phyloP scores from a whole-genome alignment of 2,797 vertebrate species.

The Phrynocephalus forsythii region DNA sequence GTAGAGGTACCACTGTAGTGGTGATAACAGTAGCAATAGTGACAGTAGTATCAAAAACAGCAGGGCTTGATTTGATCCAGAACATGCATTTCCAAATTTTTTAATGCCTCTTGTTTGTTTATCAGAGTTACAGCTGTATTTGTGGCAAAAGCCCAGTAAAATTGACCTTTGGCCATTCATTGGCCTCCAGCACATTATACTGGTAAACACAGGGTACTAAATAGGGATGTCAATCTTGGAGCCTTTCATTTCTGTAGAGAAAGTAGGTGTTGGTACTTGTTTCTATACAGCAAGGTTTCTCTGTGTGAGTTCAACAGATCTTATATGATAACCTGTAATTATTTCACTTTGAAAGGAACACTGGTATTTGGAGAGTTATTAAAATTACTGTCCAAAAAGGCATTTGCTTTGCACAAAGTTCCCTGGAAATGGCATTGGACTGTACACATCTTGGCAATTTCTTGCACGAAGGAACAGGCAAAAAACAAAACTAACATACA shows the following conservation, averaged over 20 bases:
- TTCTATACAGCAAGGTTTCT: background rate
- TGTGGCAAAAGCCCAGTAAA: background rate
- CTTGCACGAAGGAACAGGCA: no score
- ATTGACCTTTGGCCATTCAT: background rate
- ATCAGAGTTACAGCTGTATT: background rate
- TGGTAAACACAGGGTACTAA: background rate
- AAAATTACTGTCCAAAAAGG: no score
- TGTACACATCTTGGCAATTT: no score
- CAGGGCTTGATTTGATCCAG: background rate
- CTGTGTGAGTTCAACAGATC: no score
- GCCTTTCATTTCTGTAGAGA: no score
- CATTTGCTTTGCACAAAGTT: no score
- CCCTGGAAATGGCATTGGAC: no score
- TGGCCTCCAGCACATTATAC: background rate
- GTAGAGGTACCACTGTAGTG: background rate
- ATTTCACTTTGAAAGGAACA: no score
- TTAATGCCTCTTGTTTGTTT: background rate
- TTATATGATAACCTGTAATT: no score
- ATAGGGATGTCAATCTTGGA: background rate
- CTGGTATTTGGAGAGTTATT: no score
- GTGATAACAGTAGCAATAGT: background rate
- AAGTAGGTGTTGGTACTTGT: no score
- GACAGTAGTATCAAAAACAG: background rate
- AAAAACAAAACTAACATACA: no score
- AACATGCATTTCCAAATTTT: rapidly evolving